phyloP scores from a whole-genome alignment of 2,113 vertebrate genomes.

The Vireo altiloquus region DNA sequence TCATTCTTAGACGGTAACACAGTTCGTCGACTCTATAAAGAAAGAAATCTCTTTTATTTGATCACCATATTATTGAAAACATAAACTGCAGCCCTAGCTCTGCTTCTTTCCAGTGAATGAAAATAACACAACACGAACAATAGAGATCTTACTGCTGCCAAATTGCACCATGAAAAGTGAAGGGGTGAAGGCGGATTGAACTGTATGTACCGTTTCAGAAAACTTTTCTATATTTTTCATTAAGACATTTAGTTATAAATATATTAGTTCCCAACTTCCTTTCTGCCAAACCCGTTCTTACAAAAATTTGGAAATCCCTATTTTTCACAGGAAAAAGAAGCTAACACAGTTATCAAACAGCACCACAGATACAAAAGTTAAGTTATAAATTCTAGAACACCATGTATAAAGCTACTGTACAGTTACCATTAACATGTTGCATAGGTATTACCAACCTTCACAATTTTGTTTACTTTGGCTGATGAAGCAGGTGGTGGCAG shows the following conservation, averaged over 20 bases:
- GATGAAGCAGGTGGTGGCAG: constrained; percentile 80
- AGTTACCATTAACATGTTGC: not conserved
- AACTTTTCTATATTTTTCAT: not conserved
- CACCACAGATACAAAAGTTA: not conserved
- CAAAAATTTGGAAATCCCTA: not conserved
- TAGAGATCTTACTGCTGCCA: not conserved
- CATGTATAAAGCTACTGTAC: not conserved
- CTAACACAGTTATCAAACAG: not conserved
- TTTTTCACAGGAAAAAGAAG: not conserved
- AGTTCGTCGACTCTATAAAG: constrained; percentile 80
- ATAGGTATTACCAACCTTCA: constrained; percentile 80
- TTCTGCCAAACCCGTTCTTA: not conserved
- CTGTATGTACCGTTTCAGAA: not conserved
- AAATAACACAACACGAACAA: not conserved
- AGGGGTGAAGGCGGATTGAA: not conserved
- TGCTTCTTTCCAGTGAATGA: not conserved
- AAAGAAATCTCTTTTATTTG: constrained; percentile 9
- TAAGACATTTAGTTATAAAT: not conserved
- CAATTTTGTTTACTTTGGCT: constrained; percentile 89
- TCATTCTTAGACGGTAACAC: constrained; percentile 84
- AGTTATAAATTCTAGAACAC: not conserved
- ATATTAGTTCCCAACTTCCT: not conserved
- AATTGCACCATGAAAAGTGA: not conserved
- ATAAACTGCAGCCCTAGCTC: not conserved
- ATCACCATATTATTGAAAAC: not conserved